These are phyloP conservation scores for Globodera ellingtonae DNA, from an alignment of 1,140 invertebrate genomes.

Conservation along the genomic window DNA sequence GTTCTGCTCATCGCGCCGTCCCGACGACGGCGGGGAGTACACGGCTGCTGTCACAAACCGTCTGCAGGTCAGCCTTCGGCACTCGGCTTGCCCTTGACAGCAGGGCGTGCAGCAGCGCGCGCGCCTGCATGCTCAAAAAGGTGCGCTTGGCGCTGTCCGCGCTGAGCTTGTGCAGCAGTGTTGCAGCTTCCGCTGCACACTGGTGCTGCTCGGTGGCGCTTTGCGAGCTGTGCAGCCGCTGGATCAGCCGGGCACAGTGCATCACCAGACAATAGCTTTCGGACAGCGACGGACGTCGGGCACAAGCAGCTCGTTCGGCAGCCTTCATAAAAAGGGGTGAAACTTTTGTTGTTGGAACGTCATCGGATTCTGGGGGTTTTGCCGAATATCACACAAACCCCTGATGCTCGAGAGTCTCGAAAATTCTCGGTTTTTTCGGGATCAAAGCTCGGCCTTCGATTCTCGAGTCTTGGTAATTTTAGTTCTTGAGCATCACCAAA, in stretches of 20 bases:
- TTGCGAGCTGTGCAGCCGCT: neutral
- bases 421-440: too few relatives aligned
- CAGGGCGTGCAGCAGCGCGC: slow-evolving; percentile 21
- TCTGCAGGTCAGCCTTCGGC: slow-evolving; percentile 35
- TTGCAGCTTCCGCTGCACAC: neutral
- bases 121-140: slow-evolving; percentile 17
- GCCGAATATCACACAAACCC: too few relatives aligned
- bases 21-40: too few relatives aligned
- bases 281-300: neutral
- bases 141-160: slow-evolving; percentile 15
- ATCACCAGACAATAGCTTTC: slow-evolving; percentile 21
- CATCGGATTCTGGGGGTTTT: too few relatives aligned
- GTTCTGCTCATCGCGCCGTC: neutral
- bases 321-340: neutral
- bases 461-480: too few relatives aligned
- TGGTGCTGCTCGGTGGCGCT: slow-evolving; percentile 8
- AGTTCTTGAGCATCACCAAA: too few relatives aligned
- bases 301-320: neutral
- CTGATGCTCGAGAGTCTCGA: too few relatives aligned
- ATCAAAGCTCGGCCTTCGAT: too few relatives aligned
- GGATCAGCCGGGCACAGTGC: slow-evolving; percentile 17
- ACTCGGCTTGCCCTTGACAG: slow-evolving; percentile 29
- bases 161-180: slow-evolving; percentile 9
- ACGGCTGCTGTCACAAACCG: slow-evolving; percentile 1
- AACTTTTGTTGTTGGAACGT: too few relatives aligned